phyloP scores from a whole-genome alignment of 1,140 invertebrate genomes.

The Dermatophagoides farinae region DNA sequence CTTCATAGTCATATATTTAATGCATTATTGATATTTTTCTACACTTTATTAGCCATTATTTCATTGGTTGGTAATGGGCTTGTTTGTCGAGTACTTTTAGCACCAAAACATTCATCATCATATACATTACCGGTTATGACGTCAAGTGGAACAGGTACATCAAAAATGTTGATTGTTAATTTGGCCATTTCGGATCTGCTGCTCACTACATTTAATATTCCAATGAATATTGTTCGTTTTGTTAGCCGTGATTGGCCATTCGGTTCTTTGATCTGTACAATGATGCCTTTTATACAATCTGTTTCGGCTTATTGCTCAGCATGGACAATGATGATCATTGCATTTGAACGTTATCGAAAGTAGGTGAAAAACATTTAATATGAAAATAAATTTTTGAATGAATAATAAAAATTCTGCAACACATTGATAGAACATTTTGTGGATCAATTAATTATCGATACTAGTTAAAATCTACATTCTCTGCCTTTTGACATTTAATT shows the following conservation, averaged over 20 bases:
- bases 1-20: neutral
- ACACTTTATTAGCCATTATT: slow-evolving; percentile 25
- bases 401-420: too few species aligned
- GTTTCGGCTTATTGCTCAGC: slow-evolving; percentile 29
- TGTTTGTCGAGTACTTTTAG: slow-evolving; percentile 23
- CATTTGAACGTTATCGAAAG: slow-evolving; percentile 30
- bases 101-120: slow-evolving; percentile 26
- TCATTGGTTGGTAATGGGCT: slow-evolving; percentile 25
- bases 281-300: slow-evolving; percentile 29
- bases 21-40: slow-evolving; percentile 16
- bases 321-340: slow-evolving; percentile 33
- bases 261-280: slow-evolving; percentile 28
- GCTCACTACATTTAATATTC: slow-evolving; percentile 62
- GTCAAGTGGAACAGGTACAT: slow-evolving; percentile 22
- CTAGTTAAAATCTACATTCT: too few species aligned
- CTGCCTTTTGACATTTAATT: too few species aligned
- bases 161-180: slow-evolving; percentile 68
- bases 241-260: slow-evolving; percentile 29
- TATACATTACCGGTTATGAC: slow-evolving; percentile 63
- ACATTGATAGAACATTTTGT: too few species aligned
- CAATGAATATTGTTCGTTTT: slow-evolving; percentile 35
- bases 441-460: too few species aligned
- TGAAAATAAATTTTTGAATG: too few species aligned
- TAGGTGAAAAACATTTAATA: neutral
- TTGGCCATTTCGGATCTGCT: slow-evolving; percentile 60